Evolutionary conservation across 2,113 vertebrate genomes (phyloP).

Genomic region (Speoplatyrhinus poulsoni): DNA sequence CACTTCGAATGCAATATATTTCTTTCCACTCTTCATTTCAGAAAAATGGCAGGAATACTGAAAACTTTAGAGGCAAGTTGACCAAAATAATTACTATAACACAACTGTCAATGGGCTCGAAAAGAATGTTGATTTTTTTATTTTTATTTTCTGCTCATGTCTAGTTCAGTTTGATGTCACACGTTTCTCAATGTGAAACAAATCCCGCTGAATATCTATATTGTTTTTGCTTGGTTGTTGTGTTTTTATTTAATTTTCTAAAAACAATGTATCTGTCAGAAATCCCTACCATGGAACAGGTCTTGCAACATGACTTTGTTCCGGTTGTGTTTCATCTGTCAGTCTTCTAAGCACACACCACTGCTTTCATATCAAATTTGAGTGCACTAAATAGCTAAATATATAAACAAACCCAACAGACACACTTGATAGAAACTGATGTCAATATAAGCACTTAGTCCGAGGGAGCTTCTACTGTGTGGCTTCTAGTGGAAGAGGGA

Average conservation of each 20-base stretch:
- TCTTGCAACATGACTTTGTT: conserved; percentile 28
- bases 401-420: conserved; percentile 9
- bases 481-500: conserved; percentile 53
- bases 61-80: conserved; percentile 62
- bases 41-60: conserved; percentile 63
- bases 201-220: conserved; percentile 23
- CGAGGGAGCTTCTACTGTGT: conserved; percentile 55
- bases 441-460: conserved; percentile 41
- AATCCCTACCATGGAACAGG: conserved; percentile 33
- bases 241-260: conserved; percentile 30
- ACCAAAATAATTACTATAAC: conserved; percentile 69
- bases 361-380: neutral
- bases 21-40: conserved; percentile 66
- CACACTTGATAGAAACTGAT: conserved; percentile 32
- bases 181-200: conserved; percentile 33
- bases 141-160: conserved; percentile 30
- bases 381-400: no score
- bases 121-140: conserved; percentile 20
- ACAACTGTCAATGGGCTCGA: conserved; percentile 1
- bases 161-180: conserved; percentile 42
- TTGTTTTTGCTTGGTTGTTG: neutral
- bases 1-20: conserved; percentile 75
- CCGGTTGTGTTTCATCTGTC: conserved; percentile 13
- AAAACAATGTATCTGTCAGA: conserved; percentile 46
- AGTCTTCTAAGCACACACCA: neutral